These are phyloP conservation scores for Trypoxylus dichotomus DNA, from an alignment of 1,140 invertebrate genomes.

Conservation along the genomic window DNA sequence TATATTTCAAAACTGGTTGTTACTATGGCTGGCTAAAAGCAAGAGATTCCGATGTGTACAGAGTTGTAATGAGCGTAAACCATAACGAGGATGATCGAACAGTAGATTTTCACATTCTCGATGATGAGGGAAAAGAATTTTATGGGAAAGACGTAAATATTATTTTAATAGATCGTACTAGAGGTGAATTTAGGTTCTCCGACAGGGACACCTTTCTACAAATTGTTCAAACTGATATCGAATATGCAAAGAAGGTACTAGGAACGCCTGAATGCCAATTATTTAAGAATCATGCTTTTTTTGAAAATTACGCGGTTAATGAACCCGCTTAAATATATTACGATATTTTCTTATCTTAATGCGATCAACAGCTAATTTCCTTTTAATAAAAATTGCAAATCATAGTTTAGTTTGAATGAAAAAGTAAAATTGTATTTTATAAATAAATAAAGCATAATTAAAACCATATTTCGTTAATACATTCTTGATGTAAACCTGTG, in stretches of 20 bases:
- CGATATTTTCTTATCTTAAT: too few relatives aligned
- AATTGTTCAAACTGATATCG: background rate
- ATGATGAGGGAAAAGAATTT: background rate
- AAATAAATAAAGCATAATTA: too few relatives aligned
- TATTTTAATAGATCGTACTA: background rate
- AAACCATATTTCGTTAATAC: too few relatives aligned
- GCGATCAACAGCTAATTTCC: too few relatives aligned
- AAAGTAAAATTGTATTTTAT: too few relatives aligned
- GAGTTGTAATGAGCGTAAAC: conserved; percentile 90
- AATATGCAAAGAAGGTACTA: background rate
- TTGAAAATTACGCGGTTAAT: background rate
- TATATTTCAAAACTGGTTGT: conserved; percentile 74
- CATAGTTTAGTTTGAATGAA: too few relatives aligned
- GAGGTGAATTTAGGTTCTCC: background rate
- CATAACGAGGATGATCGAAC: background rate
- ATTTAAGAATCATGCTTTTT: background rate
- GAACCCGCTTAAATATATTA: background rate
- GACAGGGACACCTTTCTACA: background rate
- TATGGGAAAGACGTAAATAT: background rate
- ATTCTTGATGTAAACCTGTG: too few relatives aligned
- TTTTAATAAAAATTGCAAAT: too few relatives aligned
- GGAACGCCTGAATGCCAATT: background rate
- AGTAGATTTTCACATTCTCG: background rate
- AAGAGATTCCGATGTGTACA: conserved; percentile 67
- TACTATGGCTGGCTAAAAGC: conserved; percentile 94